A percentile compares a stretch with the other conserved stretches of the same genome.
phyloP scores from a whole-genome alignment of 2,113 vertebrate genomes.

The cattle (Bos taurus) region ARS-UCD2.0 NC_037328.1:138989501-138990000 shows the following conservation, averaged over 20 bases:
- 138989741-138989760: not conserved
- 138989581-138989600: not conserved
- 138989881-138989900: not conserved
- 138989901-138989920: not conserved
- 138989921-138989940: not conserved
- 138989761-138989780: not conserved
- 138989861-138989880: not conserved
- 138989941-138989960: not conserved
- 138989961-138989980: conserved; percentile 7
- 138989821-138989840: not conserved
- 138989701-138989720: no score
- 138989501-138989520: not conserved
- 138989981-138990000: conserved; percentile 12
- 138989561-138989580: not conserved
- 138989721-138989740: no score
- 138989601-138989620: not conserved
- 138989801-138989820: not conserved
- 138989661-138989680: no score
- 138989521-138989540: not conserved
- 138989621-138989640: not conserved
- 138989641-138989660: not conserved
- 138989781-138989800: not conserved
- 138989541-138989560: not conserved
- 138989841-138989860: not conserved
- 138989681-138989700: no score